These are phyloP conservation scores for Bombylius major DNA, from an alignment of 2,888 invertebrate species.

Conservation along the genomic window DNA sequence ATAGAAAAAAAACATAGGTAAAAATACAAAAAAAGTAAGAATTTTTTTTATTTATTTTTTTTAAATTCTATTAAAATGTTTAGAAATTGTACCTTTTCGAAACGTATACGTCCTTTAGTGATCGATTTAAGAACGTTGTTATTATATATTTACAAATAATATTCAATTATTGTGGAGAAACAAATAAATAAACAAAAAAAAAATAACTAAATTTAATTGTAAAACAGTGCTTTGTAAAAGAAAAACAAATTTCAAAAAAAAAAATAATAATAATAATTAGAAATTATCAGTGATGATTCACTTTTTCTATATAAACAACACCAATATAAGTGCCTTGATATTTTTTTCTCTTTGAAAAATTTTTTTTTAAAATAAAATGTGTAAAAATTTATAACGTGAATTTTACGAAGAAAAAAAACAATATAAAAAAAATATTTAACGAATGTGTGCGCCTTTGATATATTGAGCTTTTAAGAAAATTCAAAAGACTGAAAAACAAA, in stretches of 20 bases:
- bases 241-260: not conserved
- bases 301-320: not conserved
- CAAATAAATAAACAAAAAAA: not conserved
- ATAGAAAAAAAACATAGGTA: not conserved
- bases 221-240: not conserved
- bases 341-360: not conserved
- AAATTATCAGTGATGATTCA: too few relatives aligned
- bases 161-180: conserved; percentile 3
- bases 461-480: not conserved
- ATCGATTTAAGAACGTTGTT: conserved; percentile 15
- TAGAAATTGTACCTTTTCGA: conserved; percentile 21
- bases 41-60: not conserved
- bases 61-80: conserved; percentile 14
- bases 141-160: conserved; percentile 15
- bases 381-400: too few relatives aligned
- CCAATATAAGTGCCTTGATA: not conserved
- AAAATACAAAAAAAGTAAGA: not conserved
- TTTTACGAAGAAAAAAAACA: too few relatives aligned
- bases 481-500: conserved; percentile 6
- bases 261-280: not conserved
- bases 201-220: not conserved
- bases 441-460: not conserved
- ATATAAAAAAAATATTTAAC: not conserved
- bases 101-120: conserved; percentile 21
- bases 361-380: too few relatives aligned